Percentiles rank a stretch among this genome's conserved stretches.
Evolutionary conservation across 2,113 vertebrate genomes (phyloP).

Genomic region (Gnathonemus echidnorhynchus): DNA sequence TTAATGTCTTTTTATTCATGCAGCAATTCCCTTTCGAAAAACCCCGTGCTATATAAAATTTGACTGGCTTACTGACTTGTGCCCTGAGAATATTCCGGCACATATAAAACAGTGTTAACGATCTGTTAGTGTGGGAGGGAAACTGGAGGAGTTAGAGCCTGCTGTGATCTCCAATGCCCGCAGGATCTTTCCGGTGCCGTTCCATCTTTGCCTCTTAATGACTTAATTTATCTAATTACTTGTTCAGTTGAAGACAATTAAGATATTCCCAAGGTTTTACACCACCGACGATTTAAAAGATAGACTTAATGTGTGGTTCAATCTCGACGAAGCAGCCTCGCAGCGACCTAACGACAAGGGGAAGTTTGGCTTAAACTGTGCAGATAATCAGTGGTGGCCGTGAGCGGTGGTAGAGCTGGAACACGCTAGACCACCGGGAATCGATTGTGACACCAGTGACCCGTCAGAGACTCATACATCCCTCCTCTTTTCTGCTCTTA

Average conservation of each 20-base stretch:
- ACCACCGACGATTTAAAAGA: conserved; percentile 23
- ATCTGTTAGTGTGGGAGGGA: conserved; percentile 2
- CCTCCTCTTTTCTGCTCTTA: background rate
- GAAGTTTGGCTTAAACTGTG: conserved; percentile 35
- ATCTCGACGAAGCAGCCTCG: conserved; percentile 3
- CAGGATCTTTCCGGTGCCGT: conserved; percentile 18
- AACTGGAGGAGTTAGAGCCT: background rate
- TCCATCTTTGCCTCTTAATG: conserved; percentile 31
- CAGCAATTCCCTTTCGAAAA: background rate
- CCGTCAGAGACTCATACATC: conserved; percentile 46
- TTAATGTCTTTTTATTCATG: background rate
- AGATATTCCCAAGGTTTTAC: conserved; percentile 27
- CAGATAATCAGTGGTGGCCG: conserved; percentile 57
- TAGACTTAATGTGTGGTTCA: conserved; percentile 16
- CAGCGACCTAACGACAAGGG: conserved; percentile 1
- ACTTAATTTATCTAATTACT: conserved; percentile 32
- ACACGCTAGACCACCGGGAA: conserved; percentile 56
- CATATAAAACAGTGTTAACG: conserved; percentile 4
- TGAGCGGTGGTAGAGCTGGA: conserved; percentile 52
- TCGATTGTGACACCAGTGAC: conserved; percentile 59
- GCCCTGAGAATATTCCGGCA: conserved; percentile 3
- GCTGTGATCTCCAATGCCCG: background rate
- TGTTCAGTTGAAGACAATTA: conserved; percentile 30
- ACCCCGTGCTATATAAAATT: background rate
- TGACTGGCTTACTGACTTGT: background rate